A percentile compares a stretch with the other conserved stretches of the same genome.
Evolutionary conservation across 2,888 invertebrate species (phyloP).

Genomic region (Dermolepida albohirtum): DNA sequence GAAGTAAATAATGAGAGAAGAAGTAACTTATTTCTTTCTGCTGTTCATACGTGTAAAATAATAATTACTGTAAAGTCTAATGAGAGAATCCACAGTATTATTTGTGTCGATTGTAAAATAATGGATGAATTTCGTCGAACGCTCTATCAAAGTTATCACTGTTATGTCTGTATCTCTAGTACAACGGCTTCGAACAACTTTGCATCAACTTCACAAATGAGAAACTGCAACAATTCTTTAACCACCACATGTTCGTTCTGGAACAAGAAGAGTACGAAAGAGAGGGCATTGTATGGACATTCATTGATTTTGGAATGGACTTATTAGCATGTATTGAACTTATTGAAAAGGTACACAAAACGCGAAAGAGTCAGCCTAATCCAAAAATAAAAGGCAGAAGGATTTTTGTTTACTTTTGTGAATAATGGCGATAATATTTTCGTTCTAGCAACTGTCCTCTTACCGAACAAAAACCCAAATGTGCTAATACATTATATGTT

Average conservation of each 20-base stretch:
- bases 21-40: no score
- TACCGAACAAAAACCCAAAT: background rate
- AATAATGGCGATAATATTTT: no score
- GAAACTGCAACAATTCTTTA: slow-evolving; percentile 98
- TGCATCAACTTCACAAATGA: slow-evolving; percentile 99
- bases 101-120: no score
- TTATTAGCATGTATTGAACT: slow-evolving; percentile 95
- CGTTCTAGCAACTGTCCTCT: slow-evolving; percentile 1
- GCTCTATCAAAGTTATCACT: slow-evolving; percentile 11
- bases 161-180: slow-evolving; percentile 66
- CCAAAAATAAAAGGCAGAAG: background rate
- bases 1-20: no score
- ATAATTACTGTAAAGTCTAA: no score
- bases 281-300: slow-evolving; percentile 95
- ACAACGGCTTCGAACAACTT: slow-evolving; percentile 97
- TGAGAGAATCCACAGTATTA: no score
- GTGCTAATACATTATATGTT: background rate
- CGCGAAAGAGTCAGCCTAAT: no score
- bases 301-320: slow-evolving; percentile 98
- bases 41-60: no score
- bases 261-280: slow-evolving; percentile 97
- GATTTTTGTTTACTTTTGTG: slow-evolving; percentile 8
- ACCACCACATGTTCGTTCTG: slow-evolving; percentile 98
- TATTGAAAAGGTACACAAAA: slow-evolving; percentile 84
- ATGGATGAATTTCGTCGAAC: no score